phyloP scores from a whole-genome alignment of 2,797 vertebrate genomes.

The Sebastes kiyomatsui region DNA sequence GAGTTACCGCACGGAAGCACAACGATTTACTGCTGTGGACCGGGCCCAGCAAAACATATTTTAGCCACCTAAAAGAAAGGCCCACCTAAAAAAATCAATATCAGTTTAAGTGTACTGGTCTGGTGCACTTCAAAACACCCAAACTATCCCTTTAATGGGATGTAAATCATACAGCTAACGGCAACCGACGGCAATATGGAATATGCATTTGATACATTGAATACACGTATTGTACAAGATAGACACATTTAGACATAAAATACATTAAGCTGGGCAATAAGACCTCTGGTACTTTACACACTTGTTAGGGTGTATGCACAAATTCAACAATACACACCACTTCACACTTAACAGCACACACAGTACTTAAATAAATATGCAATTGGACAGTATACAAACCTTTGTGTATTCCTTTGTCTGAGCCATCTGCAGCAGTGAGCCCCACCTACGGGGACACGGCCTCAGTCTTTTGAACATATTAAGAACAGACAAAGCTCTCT shows the following conservation, averaged over 20 bases:
- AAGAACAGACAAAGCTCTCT: background rate
- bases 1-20: too few relatives aligned
- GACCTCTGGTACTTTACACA: background rate
- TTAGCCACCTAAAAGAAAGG: too few relatives aligned
- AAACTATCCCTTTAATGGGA: too few relatives aligned
- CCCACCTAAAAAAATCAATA: too few relatives aligned
- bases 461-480: constrained; percentile 14
- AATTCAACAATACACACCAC: background rate
- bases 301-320: background rate
- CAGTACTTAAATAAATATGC: background rate
- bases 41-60: too few relatives aligned
- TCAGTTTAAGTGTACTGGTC: too few relatives aligned
- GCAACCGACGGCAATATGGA: background rate
- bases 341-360: background rate
- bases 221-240: background rate
- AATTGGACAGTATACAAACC: background rate
- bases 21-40: too few relatives aligned
- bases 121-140: too few relatives aligned
- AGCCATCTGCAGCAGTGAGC: constrained; percentile 20
- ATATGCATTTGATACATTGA: background rate
- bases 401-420: background rate
- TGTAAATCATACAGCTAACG: background rate
- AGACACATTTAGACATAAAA: background rate
- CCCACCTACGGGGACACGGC: background rate
- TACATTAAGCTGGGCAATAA: background rate